Evolutionary conservation across 2,888 invertebrate genomes (phyloP).

Genomic region (Nemapogon koenigi): DNA sequence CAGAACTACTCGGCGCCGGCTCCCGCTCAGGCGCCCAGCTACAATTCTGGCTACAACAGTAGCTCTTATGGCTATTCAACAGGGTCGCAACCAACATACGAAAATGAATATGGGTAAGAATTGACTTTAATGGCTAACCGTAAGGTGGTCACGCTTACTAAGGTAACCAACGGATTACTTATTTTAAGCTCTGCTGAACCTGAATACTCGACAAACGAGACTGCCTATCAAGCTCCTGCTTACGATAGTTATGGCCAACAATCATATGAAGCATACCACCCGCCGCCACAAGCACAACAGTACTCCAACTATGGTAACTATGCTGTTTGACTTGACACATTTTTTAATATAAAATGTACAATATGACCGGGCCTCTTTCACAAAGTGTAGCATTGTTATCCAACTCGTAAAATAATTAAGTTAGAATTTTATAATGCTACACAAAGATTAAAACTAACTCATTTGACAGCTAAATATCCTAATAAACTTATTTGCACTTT

Average conservation of each 20-base stretch:
- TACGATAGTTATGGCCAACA: conserved; percentile 50
- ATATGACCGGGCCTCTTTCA: too few species aligned
- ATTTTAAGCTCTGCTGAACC: conserved; percentile 50
- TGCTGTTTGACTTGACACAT: too few species aligned
- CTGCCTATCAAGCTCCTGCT: conserved; percentile 33
- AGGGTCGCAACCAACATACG: conserved; percentile 37
- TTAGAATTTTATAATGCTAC: too few species aligned
- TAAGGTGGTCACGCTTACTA: too few species aligned
- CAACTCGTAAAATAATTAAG: too few species aligned
- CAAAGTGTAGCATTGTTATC: too few species aligned
- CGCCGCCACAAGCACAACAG: conserved; percentile 37
- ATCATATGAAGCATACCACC: conserved; percentile 44
- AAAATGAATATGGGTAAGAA: conserved; percentile 51
- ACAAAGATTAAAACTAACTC: too few species aligned
- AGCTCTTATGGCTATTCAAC: conserved; percentile 45
- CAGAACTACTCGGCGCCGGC: conserved; percentile 40
- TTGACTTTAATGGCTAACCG: too few species aligned
- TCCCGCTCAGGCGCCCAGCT: conserved; percentile 33
- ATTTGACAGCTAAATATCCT: too few species aligned
- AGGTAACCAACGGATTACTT: too few species aligned
- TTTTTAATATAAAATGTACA: too few species aligned
- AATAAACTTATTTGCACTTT: too few species aligned
- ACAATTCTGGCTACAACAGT: conserved; percentile 28
- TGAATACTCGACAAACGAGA: conserved; percentile 44
- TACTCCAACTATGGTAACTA: conserved; percentile 50